Percentiles rank a stretch among this genome's conserved stretches.
These are phyloP conservation scores for Nipponia nippon DNA, from an alignment of 2,113 vertebrate species.

Conservation along the genomic window DNA sequence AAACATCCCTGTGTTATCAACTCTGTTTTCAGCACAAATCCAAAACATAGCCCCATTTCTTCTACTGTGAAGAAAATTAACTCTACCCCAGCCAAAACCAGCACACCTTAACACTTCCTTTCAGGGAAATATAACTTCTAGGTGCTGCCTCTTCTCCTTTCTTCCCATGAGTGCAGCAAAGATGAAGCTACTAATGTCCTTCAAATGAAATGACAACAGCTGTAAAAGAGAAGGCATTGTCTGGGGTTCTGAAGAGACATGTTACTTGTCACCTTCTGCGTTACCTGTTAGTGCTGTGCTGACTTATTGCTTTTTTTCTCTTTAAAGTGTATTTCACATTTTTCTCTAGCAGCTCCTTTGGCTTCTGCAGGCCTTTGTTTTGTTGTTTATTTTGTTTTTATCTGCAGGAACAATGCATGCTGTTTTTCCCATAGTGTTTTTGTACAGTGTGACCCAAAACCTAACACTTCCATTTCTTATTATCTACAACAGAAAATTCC, in stretches of 20 bases:
- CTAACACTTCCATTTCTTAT: not conserved
- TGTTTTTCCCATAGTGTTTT: not conserved
- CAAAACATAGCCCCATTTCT: not conserved
- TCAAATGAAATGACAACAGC: constrained; percentile 14
- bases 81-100: not conserved
- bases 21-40: no score
- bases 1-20: not conserved
- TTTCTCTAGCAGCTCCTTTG: not conserved
- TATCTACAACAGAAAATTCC: not conserved
- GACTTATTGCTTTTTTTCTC: not conserved
- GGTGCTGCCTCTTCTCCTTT: constrained; percentile 20
- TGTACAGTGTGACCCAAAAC: not conserved
- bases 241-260: not conserved
- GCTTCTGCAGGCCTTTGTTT: not conserved
- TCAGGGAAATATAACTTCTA: not conserved
- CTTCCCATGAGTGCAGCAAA: not conserved
- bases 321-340: not conserved
- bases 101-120: not conserved
- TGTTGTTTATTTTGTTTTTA: not conserved
- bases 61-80: not conserved
- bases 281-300: not conserved
- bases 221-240: not conserved
- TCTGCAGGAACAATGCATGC: not conserved
- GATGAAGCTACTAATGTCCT: constrained; percentile 9
- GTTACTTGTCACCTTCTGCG: not conserved